Base-by-base conservation (phyloP, 2,797 vertebrate genomes). In the Forpus xanthops region DNA sequence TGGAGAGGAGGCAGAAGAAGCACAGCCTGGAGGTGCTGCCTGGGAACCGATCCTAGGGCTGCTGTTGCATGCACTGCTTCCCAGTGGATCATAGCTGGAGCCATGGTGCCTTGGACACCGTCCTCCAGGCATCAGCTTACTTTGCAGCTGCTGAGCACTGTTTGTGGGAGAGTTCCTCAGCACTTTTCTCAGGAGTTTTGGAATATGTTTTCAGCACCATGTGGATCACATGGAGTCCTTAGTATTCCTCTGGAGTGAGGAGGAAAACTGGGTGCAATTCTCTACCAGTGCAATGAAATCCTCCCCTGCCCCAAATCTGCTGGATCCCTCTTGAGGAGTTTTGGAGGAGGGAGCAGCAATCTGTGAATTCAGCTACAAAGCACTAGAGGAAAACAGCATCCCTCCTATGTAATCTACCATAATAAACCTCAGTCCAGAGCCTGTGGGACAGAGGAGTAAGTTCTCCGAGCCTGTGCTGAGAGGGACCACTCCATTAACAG, bases 81-180 rank as follows among this genome's bases (percentile, higher is more conserved):
- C 64, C 0, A 0, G 28, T 5, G 33, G 17, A 8, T 81, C 31
- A 0, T 33, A 52, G 84, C 68, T 2, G 1, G 28, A 74, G 61
- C 60, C 0, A 0, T 13, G 76, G 61, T 0, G 6, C 80, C 75
- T 31, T 0, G 0, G 33, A 24, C 0, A 0, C 30, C 1, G 0
- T 62, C 50, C 71, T 61, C 28, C 72, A n/a, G 28, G 41, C 65
- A 0, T 15, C 8, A n/a, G 23, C 92, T 79, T 11, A 2, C 68
- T 49, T 19, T 72, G 83, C 87, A 87, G 82, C 76, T 91, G 78
- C 87, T 58, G 73, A 13, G 8, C 0, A 0, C 42, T 65, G 61
- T 2, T 83, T 86, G 80, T 72, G 73, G 31, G 67, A 86, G 77
- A 86, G 81, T 64, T 0, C 1, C 50, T 88, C 44, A 7, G 82